These are phyloP conservation scores for Spodoptera litura DNA, from an alignment of 1,140 invertebrate species.

Conservation along the genomic window DNA sequence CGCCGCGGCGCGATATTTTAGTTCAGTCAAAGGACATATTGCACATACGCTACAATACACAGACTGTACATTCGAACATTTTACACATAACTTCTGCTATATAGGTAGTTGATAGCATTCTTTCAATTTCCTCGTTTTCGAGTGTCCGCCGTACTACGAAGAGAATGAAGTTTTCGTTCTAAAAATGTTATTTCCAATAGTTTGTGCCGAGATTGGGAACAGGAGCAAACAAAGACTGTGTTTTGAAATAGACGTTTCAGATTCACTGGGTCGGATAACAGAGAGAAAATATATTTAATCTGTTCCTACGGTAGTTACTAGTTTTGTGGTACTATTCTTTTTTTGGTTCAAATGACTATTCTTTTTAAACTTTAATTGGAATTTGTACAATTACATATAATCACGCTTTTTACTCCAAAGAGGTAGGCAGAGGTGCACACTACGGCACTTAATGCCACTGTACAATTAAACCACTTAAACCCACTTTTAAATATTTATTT, in stretches of 20 bases:
- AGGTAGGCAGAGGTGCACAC: no score
- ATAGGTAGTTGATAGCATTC: background rate
- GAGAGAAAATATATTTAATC: constrained; percentile 11
- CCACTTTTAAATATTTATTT: no score
- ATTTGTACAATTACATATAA: no score
- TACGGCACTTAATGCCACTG: no score
- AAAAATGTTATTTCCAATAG: constrained; percentile 37
- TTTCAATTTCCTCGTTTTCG: constrained; percentile 26
- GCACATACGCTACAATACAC: background rate
- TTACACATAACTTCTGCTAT: background rate
- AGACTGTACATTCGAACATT: background rate
- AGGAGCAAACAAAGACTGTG: constrained; percentile 1
- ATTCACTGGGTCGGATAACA: constrained; percentile 5
- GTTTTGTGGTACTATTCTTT: no score
- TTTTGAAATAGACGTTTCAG: constrained; percentile 25
- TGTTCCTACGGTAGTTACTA: background rate
- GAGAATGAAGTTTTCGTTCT: background rate
- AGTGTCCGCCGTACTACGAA: background rate
- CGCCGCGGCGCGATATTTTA: background rate
- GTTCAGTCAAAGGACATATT: constrained; percentile 12
- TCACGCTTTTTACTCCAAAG: no score
- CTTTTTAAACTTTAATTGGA: no score
- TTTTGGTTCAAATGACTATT: no score
- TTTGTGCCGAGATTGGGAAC: constrained; percentile 8
- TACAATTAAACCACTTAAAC: no score